A percentile compares a stretch with the other conserved stretches of the same genome.
These are phyloP conservation scores for Aphis gossypii DNA, from an alignment of 1,140 invertebrate genomes.

Conservation along the genomic window DNA sequence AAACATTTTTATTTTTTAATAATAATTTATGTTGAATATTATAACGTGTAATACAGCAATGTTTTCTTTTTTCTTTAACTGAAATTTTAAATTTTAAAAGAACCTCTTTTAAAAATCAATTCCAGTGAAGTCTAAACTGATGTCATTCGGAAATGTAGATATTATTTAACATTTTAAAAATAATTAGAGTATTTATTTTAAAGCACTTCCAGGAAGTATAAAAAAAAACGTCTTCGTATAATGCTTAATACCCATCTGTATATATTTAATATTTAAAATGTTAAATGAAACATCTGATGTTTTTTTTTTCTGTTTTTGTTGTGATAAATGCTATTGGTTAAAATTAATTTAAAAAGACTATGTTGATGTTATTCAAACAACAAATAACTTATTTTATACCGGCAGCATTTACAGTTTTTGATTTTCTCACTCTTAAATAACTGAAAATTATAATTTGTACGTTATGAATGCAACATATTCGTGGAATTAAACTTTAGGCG, in stretches of 20 bases:
- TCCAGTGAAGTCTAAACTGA: background rate
- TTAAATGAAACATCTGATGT: background rate
- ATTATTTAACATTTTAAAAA: background rate
- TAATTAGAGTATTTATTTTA: background rate
- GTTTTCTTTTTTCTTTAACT: too few species aligned
- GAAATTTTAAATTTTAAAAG: background rate
- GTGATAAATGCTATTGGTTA: background rate
- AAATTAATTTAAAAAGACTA: background rate
- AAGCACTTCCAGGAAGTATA: background rate
- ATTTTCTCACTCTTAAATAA: background rate
- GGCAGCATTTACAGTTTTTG: background rate
- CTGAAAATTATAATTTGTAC: background rate
- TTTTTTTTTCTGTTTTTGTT: background rate
- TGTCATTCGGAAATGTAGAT: background rate
- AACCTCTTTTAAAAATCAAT: background rate
- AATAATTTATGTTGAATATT: background rate
- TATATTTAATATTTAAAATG: background rate
- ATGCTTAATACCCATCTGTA: background rate
- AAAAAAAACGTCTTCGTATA: background rate
- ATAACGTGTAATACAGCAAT: too few species aligned
- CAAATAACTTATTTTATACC: background rate
- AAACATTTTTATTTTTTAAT: background rate
- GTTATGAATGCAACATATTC: background rate
- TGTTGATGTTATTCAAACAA: background rate
- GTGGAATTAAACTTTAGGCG: background rate